Evolutionary conservation across 2,888 invertebrate genomes (phyloP).

Genomic region (Quadroppia sp.): DNA sequence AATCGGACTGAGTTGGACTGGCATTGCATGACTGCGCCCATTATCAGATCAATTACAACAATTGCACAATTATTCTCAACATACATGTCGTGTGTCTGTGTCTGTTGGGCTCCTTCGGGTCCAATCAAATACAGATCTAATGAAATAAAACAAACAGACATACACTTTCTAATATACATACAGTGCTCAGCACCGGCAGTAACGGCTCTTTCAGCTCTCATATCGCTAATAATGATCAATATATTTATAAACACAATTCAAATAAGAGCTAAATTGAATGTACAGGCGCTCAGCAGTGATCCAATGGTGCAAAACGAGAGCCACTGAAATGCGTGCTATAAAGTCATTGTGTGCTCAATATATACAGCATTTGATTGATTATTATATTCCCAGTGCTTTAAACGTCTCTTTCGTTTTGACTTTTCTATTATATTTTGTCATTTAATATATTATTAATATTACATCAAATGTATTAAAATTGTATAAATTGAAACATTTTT

Average conservation of each 20-base stretch:
- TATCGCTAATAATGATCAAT: too few species aligned
- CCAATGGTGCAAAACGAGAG: slow-evolving; percentile 11
- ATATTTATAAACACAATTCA: slow-evolving; percentile 5
- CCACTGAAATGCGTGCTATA: slow-evolving; percentile 1
- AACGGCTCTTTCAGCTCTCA: too few species aligned
- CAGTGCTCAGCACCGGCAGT: background rate
- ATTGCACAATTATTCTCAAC: background rate
- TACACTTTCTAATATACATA: background rate
- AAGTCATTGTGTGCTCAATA: background rate
- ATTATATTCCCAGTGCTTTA: background rate
- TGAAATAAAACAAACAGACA: slow-evolving; percentile 9
- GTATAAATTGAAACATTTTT: too few species aligned
- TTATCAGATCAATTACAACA: slow-evolving; percentile 13
- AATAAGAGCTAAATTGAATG: background rate
- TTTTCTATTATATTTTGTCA: too few species aligned
- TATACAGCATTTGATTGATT: slow-evolving; percentile 7
- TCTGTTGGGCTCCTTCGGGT: background rate
- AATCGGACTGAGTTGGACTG: background rate
- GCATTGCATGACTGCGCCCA: background rate
- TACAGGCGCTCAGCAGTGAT: background rate
- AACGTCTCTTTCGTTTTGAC: too few species aligned
- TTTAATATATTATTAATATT: too few species aligned
- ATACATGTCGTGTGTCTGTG: background rate
- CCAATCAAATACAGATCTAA: background rate
- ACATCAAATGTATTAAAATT: too few species aligned